phyloP scores from a whole-genome alignment of 2,113 vertebrate genomes.

The Seriola dumerili region DNA sequence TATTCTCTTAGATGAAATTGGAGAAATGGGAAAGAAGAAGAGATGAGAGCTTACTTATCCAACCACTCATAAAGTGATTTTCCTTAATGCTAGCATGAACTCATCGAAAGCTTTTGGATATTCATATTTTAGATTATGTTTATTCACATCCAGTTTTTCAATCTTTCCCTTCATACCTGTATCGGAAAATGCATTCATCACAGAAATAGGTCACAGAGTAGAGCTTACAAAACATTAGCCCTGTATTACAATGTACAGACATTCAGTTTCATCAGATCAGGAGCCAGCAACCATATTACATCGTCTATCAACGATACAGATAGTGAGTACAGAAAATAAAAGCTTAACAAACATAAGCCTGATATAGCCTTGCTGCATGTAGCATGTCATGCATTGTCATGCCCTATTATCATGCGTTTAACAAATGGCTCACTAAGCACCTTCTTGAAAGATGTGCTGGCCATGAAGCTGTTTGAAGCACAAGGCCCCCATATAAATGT shows the following conservation, averaged over 20 bases:
- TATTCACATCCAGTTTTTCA: constrained; percentile 4
- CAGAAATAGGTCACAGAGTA: constrained; percentile 68
- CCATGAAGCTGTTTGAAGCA: constrained; percentile 77
- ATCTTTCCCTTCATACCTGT: constrained; percentile 46
- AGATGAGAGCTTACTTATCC: constrained; percentile 57
- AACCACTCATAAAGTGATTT: constrained; percentile 58
- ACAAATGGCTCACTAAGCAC: constrained; percentile 76
- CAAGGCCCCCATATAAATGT: constrained; percentile 77
- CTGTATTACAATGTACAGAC: constrained; percentile 58
- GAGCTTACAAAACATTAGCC: constrained; percentile 51
- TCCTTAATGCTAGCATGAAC: constrained; percentile 44
- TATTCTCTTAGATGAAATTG: constrained; percentile 75
- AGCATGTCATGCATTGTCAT: constrained; percentile 67
- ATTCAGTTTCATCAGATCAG: constrained; percentile 64
- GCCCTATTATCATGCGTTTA: constrained; percentile 71
- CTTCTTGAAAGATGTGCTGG: constrained; percentile 75
- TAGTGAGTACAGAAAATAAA: constrained; percentile 51
- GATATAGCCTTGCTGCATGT: constrained; percentile 30
- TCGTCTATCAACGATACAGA: constrained; percentile 47
- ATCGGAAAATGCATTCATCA: constrained; percentile 41
- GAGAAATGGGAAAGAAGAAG: constrained; percentile 61
- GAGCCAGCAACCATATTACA: constrained; percentile 45
- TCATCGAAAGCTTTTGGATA: constrained; percentile 47
- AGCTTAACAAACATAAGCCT: constrained; percentile 53
- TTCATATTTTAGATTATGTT: constrained; percentile 45